phyloP scores from a whole-genome alignment of 2,888 invertebrate genomes.

The Rotaria magnacalcarata region DNA sequence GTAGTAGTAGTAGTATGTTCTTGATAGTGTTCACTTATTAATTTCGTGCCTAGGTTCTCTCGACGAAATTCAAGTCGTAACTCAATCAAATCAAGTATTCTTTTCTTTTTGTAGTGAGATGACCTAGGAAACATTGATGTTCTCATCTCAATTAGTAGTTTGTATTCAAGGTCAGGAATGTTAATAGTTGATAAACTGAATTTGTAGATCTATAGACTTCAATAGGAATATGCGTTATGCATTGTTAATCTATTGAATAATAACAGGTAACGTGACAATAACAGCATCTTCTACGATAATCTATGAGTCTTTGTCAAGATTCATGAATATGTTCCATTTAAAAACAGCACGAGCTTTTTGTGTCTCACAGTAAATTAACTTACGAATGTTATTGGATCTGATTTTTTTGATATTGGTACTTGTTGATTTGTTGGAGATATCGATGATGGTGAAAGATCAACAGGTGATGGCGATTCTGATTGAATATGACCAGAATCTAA shows the following conservation, averaged over 20 bases:
- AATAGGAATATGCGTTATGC: background rate
- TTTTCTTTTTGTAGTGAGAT: no score
- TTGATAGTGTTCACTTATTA: no score
- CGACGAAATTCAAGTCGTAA: no score
- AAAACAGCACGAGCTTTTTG: background rate
- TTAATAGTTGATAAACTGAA: no score
- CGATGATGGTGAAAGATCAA: slow-evolving; percentile 13
- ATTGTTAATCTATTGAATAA: background rate
- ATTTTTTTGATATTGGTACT: background rate
- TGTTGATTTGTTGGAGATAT: background rate
- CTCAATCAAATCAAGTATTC: no score
- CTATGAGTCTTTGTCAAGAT: background rate
- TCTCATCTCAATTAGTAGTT: no score
- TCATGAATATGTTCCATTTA: background rate
- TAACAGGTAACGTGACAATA: background rate
- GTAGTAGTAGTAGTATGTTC: no score
- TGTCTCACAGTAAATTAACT: background rate
- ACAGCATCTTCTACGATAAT: background rate
- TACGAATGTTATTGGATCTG: background rate
- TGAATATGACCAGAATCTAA: slow-evolving; percentile 29
- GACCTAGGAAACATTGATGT: no score
- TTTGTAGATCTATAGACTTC: no score
- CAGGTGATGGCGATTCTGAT: slow-evolving; percentile 33
- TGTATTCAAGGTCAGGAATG: no score
- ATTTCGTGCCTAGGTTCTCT: no score